Evolutionary conservation across 2,797 vertebrate genomes (phyloP).

Genomic region (Etheostoma nigrum): DNA sequence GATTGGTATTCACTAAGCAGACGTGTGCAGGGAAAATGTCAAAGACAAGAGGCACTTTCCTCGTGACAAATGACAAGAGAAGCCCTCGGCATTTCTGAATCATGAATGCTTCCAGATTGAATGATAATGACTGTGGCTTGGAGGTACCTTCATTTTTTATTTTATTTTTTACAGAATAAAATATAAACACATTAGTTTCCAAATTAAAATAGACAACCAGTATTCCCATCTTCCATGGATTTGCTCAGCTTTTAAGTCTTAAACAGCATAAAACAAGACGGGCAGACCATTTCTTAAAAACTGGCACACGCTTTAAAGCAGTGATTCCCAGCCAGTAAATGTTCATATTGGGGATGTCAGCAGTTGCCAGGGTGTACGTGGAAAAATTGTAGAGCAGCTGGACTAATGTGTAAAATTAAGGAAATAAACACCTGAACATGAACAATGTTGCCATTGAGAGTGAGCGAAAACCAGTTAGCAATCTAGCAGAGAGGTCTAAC

Average conservation of each 20-base stretch:
- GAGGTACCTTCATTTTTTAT: background rate
- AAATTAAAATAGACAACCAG: conserved; percentile 35
- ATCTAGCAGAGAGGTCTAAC: background rate
- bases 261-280: conserved; percentile 32
- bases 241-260: conserved; percentile 26
- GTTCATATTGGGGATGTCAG: background rate
- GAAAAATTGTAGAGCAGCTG: conserved; percentile 9
- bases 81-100: conserved; percentile 19
- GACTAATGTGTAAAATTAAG: background rate
- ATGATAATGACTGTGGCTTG: conserved; percentile 24
- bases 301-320: conserved; percentile 20
- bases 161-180: conserved; percentile 8
- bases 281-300: conserved; percentile 31
- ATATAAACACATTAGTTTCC: conserved; percentile 17
- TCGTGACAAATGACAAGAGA: conserved; percentile 48
- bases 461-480: background rate
- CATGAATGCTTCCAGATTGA: conserved; percentile 21
- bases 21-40: conserved; percentile 57
- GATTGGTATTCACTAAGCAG: conserved; percentile 42
- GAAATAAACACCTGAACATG: background rate
- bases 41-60: conserved; percentile 39
- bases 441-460: background rate
- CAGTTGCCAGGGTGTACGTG: background rate
- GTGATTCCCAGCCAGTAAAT: background rate
- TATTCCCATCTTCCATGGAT: conserved; percentile 16